Percentiles rank a stretch among this genome's conserved stretches.
These are phyloP conservation scores for Pyrocephalus nanus DNA, from an alignment of 2,797 vertebrate genomes.

Conservation along the genomic window DNA sequence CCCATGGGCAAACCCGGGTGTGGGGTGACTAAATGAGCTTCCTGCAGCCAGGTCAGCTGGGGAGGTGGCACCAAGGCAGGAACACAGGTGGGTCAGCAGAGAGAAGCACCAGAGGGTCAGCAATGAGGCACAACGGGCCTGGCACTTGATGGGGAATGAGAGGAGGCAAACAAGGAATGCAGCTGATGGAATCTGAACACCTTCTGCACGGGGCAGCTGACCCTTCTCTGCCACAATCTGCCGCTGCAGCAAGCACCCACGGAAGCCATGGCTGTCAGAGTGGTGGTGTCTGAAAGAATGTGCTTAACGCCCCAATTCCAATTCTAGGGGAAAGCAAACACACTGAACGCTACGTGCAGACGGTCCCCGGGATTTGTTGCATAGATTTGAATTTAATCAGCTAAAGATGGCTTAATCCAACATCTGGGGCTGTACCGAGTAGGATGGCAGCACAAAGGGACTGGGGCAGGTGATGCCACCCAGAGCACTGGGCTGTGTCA, in stretches of 20 bases:
- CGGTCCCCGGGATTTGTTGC: neutral
- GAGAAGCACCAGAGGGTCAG: neutral
- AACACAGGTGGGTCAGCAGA: neutral
- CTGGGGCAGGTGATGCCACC: neutral
- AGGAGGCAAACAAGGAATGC: neutral
- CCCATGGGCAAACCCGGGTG: neutral
- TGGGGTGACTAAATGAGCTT: fast-evolving
- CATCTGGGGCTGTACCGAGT: neutral
- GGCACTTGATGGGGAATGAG: fast-evolving
- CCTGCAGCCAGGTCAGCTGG: neutral
- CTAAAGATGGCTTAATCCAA: neutral
- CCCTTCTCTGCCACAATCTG: neutral
- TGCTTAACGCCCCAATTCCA: neutral
- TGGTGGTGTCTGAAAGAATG: neutral
- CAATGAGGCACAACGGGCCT: fast-evolving
- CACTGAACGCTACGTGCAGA: neutral
- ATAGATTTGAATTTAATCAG: slow-evolving; percentile 21
- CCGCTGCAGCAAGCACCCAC: fast-evolving
- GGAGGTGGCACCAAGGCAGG: neutral
- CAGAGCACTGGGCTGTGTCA: neutral
- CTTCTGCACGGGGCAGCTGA: neutral
- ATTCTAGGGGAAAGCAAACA: neutral
- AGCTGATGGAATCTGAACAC: neutral
- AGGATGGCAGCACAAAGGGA: neutral
- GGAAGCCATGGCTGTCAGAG: neutral